Evolutionary conservation across 1,140 invertebrate genomes (phyloP).

Genomic region (Paraescarpia echinospica): DNA sequence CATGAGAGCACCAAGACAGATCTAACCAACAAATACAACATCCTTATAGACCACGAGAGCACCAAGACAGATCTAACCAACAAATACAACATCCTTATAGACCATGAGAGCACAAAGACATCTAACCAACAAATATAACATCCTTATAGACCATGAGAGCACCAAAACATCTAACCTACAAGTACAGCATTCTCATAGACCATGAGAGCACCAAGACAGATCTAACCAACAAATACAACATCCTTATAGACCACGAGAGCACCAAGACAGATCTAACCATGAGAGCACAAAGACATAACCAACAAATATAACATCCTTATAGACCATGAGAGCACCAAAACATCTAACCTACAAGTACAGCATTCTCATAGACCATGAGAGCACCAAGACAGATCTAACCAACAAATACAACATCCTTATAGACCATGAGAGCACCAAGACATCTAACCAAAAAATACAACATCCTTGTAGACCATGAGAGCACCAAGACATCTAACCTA

Average conservation of each 20-base stretch:
- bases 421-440: conserved; percentile 19
- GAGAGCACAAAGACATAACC: too few species aligned
- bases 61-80: background rate
- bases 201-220: too few species aligned
- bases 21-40: too few species aligned
- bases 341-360: too few species aligned
- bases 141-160: background rate
- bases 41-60: too few species aligned
- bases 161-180: background rate
- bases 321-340: conserved; percentile 4
- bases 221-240: too few species aligned
- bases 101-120: conserved; percentile 6
- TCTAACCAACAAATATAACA: too few species aligned
- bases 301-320: background rate
- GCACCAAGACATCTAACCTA: background rate
- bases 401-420: background rate
- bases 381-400: too few species aligned
- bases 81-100: background rate
- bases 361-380: too few species aligned
- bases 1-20: background rate
- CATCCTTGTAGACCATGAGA: background rate
- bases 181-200: too few species aligned
- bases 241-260: conserved; percentile 16
- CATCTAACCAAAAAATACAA: background rate
- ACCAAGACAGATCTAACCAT: too few species aligned